phyloP scores from a whole-genome alignment of 1,140 invertebrate species.

The Orius insidiosus region DNA sequence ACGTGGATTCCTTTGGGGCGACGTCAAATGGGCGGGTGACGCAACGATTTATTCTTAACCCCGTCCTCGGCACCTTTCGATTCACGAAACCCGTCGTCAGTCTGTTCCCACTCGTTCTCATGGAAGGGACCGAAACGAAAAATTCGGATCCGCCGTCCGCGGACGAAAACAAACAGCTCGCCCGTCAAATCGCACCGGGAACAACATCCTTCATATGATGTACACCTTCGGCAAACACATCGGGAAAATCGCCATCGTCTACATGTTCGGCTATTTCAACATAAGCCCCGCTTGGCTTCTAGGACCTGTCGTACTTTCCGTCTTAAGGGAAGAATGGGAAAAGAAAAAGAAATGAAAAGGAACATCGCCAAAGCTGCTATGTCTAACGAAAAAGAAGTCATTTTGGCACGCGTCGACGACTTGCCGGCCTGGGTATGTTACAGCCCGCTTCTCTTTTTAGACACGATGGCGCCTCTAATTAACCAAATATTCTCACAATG shows the following conservation, averaged over 20 bases:
- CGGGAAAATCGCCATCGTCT: conserved; percentile 46
- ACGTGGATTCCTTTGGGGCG: too few species aligned
- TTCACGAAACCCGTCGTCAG: too few species aligned
- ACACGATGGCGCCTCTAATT: not conserved
- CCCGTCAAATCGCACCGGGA: conserved; percentile 10
- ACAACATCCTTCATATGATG: conserved; percentile 16
- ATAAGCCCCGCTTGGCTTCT: conserved; percentile 76
- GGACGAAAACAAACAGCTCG: not conserved
- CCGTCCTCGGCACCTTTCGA: too few species aligned
- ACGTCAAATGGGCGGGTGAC: too few species aligned
- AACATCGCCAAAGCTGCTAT: conserved; percentile 62
- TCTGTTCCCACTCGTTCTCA: too few species aligned
- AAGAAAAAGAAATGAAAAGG: conserved; percentile 53
- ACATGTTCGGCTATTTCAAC: conserved; percentile 69
- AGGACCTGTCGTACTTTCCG: conserved; percentile 57
- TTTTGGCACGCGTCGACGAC: conserved; percentile 68
- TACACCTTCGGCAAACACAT: conserved; percentile 23
- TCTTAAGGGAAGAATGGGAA: conserved; percentile 60
- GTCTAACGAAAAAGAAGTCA: conserved; percentile 69
- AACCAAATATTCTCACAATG: not conserved
- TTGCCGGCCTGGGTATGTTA: conserved; percentile 72
- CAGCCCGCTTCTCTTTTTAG: not conserved
- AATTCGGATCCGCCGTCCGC: too few species aligned
- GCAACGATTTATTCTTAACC: too few species aligned
- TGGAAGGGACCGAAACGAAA: too few species aligned